Conservation (phyloP, 2,888 invertebrate genomes). For the Coelinius sp. region DNA sequence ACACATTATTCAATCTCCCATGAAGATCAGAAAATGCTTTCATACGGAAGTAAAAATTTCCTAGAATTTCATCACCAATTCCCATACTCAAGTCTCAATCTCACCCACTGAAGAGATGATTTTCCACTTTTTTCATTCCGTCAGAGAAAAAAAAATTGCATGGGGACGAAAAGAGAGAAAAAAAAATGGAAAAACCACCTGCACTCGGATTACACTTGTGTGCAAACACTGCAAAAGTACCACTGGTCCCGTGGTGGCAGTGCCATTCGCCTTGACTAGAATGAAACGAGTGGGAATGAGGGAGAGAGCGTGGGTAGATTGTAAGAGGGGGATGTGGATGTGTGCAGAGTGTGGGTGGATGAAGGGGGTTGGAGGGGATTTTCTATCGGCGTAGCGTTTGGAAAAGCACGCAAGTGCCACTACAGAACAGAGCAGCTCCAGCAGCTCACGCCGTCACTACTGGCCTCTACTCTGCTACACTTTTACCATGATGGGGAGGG, state of each 20-base stretch:
- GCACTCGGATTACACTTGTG: constrained; percentile 25
- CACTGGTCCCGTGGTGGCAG: constrained; percentile 23
- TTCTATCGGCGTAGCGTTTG: constrained; percentile 24
- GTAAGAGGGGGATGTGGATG: constrained; percentile 35
- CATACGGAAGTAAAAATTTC: no score
- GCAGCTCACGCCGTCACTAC: constrained; percentile 10
- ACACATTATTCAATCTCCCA: neutral
- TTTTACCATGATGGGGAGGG: constrained; percentile 8
- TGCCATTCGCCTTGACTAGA: constrained; percentile 30
- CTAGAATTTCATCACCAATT: no score
- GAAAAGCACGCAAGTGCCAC: constrained; percentile 34
- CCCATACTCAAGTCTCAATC: no score
- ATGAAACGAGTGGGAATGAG: constrained; percentile 39
- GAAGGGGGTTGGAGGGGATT: constrained; percentile 40
- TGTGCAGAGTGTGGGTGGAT: constrained; percentile 20
- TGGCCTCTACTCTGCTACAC: neutral
- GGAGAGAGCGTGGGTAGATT: constrained; percentile 38
- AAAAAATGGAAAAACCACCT: constrained; percentile 12
- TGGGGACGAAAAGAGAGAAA: neutral
- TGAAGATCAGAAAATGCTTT: no score
- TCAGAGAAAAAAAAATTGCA: neutral
- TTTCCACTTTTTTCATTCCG: neutral
- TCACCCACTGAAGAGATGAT: neutral
- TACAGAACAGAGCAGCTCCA: constrained; percentile 9
- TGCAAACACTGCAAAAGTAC: constrained; percentile 25